These are phyloP conservation scores for Agonum fuliginosum DNA, from an alignment of 2,888 invertebrate species.

Conservation along the genomic window DNA sequence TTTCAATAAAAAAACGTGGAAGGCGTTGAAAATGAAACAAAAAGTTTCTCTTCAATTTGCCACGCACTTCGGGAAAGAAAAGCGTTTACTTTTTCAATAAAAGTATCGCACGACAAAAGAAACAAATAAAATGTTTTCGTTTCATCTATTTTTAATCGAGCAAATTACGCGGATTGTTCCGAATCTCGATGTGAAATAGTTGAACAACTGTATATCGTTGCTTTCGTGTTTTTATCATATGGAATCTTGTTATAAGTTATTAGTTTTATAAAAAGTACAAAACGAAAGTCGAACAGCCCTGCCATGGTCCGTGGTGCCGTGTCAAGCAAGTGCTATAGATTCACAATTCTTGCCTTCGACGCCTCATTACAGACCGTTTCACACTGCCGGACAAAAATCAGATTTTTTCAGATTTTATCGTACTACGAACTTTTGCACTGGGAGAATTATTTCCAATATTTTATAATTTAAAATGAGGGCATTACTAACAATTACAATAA, in stretches of 20 bases:
- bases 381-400: slow-evolving; percentile 48
- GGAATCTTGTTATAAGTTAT: slow-evolving; percentile 62
- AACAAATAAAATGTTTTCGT: slow-evolving; percentile 39
- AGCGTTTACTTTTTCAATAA: slow-evolving; percentile 48
- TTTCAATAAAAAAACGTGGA: slow-evolving; percentile 35
- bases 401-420: slow-evolving; percentile 47
- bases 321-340: slow-evolving; percentile 55
- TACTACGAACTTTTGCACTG: too few relatives aligned
- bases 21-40: slow-evolving; percentile 47
- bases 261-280: slow-evolving; percentile 61
- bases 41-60: slow-evolving; percentile 50
- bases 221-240: slow-evolving; percentile 58
- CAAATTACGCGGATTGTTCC: slow-evolving; percentile 15
- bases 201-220: slow-evolving; percentile 46
- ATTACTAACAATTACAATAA: too few relatives aligned
- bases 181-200: background rate
- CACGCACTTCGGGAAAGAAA: slow-evolving; percentile 46
- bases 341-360: slow-evolving; percentile 61
- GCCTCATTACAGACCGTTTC: slow-evolving; percentile 61
- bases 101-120: slow-evolving; percentile 48
- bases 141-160: slow-evolving; percentile 28
- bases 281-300: slow-evolving; percentile 60
- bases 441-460: too few relatives aligned
- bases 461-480: too few relatives aligned
- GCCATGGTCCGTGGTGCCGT: too few relatives aligned